Evolutionary conservation across 53 echinoderm and acorn worm species (phyloP).

Genomic region (Zoroaster sp.): DNA sequence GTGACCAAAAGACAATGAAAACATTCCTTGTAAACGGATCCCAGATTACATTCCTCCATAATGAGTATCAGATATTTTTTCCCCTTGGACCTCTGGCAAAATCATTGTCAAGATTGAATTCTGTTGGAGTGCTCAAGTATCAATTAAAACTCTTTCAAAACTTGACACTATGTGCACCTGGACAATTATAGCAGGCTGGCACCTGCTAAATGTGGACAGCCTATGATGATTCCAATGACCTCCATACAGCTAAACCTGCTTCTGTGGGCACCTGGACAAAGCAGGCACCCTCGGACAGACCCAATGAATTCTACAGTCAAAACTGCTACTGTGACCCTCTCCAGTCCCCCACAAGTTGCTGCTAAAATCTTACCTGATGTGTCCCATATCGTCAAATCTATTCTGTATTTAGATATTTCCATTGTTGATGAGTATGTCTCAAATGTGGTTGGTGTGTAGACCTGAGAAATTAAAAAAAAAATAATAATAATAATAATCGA

Average conservation of each 20-base stretch:
- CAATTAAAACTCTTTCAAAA: background rate
- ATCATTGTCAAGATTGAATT: background rate
- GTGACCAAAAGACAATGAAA: background rate
- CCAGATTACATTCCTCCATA: background rate
- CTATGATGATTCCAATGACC: no score
- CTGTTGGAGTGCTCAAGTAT: background rate
- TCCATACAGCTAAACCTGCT: no score
- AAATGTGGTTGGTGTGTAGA: conserved; percentile 92
- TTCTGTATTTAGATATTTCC: conserved; percentile 82
- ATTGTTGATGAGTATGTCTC: conserved; percentile 79
- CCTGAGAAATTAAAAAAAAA: conserved; percentile 44
- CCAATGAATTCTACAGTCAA: no score
- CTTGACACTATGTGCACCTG: background rate
- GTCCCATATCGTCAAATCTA: conserved; percentile 85
- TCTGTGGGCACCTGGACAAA: no score
- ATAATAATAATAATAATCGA: no score
- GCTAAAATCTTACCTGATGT: conserved; percentile 94
- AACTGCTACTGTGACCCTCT: no score
- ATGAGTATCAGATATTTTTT: background rate
- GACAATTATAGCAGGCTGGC: background rate
- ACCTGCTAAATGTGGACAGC: background rate
- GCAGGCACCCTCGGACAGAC: no score
- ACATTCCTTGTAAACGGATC: background rate
- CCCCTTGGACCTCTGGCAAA: background rate
- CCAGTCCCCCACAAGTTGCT: no score